A percentile compares a stretch with the other conserved stretches of the same genome.
Evolutionary conservation across 2,888 invertebrate genomes (phyloP).

Genomic region (Rotaria magnacalcarata): DNA sequence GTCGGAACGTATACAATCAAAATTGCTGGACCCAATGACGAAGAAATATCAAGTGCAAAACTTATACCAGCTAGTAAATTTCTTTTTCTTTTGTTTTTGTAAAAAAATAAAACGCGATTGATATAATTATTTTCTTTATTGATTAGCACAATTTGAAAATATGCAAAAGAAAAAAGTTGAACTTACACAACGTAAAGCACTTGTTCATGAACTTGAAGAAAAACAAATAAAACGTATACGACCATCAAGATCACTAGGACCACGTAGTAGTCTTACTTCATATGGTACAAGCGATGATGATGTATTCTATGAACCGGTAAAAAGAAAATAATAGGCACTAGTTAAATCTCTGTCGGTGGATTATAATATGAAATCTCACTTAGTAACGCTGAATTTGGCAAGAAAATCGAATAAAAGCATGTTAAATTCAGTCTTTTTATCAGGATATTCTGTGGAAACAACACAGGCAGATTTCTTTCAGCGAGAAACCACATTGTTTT

Average conservation of each 20-base stretch:
- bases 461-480: too few relatives aligned
- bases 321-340: too few relatives aligned
- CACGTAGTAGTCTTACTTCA: neutral
- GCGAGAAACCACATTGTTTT: too few relatives aligned
- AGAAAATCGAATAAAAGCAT: too few relatives aligned
- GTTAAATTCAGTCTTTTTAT: too few relatives aligned
- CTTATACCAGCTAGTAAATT: neutral
- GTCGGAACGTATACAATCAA: constrained; percentile 28
- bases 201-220: constrained; percentile 6
- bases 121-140: neutral
- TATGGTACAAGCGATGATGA: constrained; percentile 35
- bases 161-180: constrained; percentile 23
- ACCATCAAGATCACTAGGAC: neutral
- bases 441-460: too few relatives aligned
- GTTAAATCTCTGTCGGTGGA: too few relatives aligned
- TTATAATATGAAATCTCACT: too few relatives aligned
- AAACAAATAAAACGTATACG: constrained; percentile 14
- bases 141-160: neutral
- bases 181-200: constrained; percentile 3
- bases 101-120: neutral
- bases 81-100: neutral
- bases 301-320: neutral
- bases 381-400: too few relatives aligned
- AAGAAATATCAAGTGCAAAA: neutral
- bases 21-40: neutral